These are phyloP conservation scores for Acronicta aceris DNA, from an alignment of 2,888 invertebrate genomes.

Conservation along the genomic window DNA sequence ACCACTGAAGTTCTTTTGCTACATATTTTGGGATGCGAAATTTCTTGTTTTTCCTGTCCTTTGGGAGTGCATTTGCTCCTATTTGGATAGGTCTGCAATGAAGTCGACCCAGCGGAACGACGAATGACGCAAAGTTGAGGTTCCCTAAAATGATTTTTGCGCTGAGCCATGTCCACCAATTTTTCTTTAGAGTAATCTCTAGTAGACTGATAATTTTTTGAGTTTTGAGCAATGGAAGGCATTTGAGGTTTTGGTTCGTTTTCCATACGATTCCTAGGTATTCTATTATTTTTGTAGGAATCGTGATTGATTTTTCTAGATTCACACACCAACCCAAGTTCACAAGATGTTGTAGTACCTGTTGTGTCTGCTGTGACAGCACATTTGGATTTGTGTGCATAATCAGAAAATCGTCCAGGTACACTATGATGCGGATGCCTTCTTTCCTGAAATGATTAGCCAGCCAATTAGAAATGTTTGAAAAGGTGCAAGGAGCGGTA, in stretches of 20 bases:
- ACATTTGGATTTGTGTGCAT: too few species aligned
- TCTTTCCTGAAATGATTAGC: constrained; percentile 2
- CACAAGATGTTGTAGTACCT: background rate
- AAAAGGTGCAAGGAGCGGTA: constrained; percentile 12
- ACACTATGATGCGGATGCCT: constrained; percentile 3
- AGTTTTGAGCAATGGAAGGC: constrained; percentile 3
- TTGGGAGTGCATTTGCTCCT: background rate
- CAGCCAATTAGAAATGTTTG: constrained; percentile 8
- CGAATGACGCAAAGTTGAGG: constrained; percentile 8
- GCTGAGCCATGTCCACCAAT: background rate
- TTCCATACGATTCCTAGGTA: background rate
- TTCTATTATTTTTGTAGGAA: constrained; percentile 1
- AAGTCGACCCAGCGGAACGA: constrained; percentile 8
- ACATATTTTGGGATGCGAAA: background rate
- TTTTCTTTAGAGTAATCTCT: constrained; percentile 1
- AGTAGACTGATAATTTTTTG: constrained; percentile 5
- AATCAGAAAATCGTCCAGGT: background rate
- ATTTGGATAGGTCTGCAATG: constrained; percentile 4
- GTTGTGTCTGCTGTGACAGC: background rate
- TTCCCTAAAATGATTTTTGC: constrained; percentile 8
- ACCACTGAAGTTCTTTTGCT: constrained; percentile 6
- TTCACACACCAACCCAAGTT: constrained; percentile 2
- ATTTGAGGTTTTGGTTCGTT: background rate
- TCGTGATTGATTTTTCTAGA: background rate
- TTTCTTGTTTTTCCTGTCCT: constrained; percentile 5